Base-by-base conservation (phyloP, 2,113 vertebrate genomes). In the Pica pica region DNA sequence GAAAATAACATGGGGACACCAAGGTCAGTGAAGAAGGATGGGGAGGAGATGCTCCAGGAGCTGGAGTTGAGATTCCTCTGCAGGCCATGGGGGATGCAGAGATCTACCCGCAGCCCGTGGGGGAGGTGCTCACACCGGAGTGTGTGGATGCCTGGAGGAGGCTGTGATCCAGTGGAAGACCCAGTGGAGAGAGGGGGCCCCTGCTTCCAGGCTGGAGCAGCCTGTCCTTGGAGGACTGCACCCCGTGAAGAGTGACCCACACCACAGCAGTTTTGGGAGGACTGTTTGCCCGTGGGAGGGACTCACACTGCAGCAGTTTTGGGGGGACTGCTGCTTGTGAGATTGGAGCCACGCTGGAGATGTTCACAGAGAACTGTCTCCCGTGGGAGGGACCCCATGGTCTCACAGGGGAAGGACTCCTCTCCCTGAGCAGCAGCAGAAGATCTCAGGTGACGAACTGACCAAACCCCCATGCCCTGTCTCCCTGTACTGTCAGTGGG, bases 111-210 rank as follows among this genome's bases (percentile, higher is more conserved):
- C 26, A 65, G 41, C 33, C 21, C 0, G 1, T 56, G 16, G 3
- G 3, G 13, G 22, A 37, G 27, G 10, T 55, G 39, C 10, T 0
- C 26, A 46, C 0, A 0, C 16, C 0, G 2, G 52, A 26, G 22
- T 0, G 0, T 4, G 6, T 37, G n/a, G n/a, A 31, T 47, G 21
- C 13, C 7, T 56, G 50, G 33, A 67, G 33, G 21, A 37, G 13
- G 41, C 50, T 39, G 50, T 80, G 41, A 24, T 31, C 50, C n/a
- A 46, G 27, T 26, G 77, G 41, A 1, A 37, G 10, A 39, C 6
- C 3, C 0, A 0, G 2, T 33, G 4, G 6, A 33, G 8, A 39
- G 28, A 68, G 28, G 3, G 9, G 8, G 7, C 1, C 33, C 12
- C 10, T 56, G n/a, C 17, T 31, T 20, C n/a, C n/a, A 57, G 9